Evolutionary conservation across 2,888 invertebrate species (phyloP).

Genomic region (Pediacus dermestoides): DNA sequence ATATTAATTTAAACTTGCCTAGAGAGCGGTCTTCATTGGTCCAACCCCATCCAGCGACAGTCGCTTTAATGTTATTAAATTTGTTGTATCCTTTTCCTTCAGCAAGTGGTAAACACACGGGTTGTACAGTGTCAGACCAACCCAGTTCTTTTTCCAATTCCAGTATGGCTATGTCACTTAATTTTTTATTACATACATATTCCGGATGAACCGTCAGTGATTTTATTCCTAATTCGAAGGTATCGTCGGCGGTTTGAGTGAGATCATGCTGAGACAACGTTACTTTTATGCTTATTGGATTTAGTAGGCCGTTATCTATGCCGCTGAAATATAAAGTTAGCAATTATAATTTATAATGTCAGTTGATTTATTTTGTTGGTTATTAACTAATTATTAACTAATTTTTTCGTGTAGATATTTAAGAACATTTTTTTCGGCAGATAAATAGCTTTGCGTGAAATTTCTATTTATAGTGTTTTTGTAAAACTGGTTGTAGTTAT

Average conservation of each 20-base stretch:
- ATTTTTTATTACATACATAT: constrained; percentile 63
- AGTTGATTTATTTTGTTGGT: too few relatives aligned
- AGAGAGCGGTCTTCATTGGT: constrained; percentile 67
- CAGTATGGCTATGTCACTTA: constrained; percentile 71
- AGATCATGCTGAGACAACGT: constrained; percentile 71
- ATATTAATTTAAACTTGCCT: constrained; percentile 47
- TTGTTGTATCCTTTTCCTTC: constrained; percentile 50
- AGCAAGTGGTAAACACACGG: constrained; percentile 71
- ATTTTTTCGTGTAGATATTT: too few relatives aligned
- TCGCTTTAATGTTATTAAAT: constrained; percentile 59
- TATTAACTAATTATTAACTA: too few relatives aligned
- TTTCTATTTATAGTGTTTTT: too few relatives aligned
- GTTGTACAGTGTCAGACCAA: constrained; percentile 69
- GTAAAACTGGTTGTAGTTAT: too few relatives aligned
- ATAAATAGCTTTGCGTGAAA: constrained; percentile 4
- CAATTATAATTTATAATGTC: too few relatives aligned
- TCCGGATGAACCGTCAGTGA: constrained; percentile 69
- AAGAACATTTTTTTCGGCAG: too few relatives aligned
- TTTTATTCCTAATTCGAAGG: constrained; percentile 50
- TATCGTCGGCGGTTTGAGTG: constrained; percentile 53
- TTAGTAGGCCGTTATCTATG: constrained; percentile 59
- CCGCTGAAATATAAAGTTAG: constrained; percentile 53
- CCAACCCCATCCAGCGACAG: constrained; percentile 86
- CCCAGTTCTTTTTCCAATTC: constrained; percentile 61
- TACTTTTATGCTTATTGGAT: constrained; percentile 62